Percentiles rank a stretch among this genome's conserved stretches.
phyloP scores from a whole-genome alignment of 2,888 invertebrate genomes.

The Craniophora ligustri region DNA sequence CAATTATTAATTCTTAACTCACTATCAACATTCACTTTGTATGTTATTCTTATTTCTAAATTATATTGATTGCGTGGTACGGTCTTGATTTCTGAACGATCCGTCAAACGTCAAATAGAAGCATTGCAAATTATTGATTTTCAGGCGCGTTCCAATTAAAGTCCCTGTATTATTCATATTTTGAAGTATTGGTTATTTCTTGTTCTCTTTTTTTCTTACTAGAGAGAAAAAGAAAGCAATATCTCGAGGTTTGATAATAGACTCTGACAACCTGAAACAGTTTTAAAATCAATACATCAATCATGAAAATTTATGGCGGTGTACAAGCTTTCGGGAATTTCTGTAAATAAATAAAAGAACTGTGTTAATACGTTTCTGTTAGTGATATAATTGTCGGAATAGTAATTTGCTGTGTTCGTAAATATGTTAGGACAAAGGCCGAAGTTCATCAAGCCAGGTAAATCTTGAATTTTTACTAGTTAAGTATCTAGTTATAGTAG shows the following conservation, averaged over 20 bases:
- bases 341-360: conserved; percentile 30
- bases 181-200: neutral
- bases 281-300: conserved; percentile 20
- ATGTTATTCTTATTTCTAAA: no score
- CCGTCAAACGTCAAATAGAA: neutral
- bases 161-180: neutral
- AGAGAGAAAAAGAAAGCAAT: neutral
- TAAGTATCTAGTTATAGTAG: conserved; percentile 13
- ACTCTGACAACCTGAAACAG: neutral
- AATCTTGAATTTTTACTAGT: conserved; percentile 24
- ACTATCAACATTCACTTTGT: no score
- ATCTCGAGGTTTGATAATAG: neutral
- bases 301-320: neutral
- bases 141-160: conserved; percentile 2
- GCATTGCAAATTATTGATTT: neutral
- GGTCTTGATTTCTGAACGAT: conserved; percentile 10
- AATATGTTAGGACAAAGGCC: conserved; percentile 71
- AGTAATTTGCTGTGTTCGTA: conserved; percentile 1
- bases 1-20: no score
- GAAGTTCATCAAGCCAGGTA: conserved; percentile 79
- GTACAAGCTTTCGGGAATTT: neutral
- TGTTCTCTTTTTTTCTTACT: neutral
- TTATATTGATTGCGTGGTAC: no score
- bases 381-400: neutral
- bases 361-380: conserved; percentile 10